Conservation (phyloP, 2,113 vertebrate species). For the Canis aureus region DNA sequence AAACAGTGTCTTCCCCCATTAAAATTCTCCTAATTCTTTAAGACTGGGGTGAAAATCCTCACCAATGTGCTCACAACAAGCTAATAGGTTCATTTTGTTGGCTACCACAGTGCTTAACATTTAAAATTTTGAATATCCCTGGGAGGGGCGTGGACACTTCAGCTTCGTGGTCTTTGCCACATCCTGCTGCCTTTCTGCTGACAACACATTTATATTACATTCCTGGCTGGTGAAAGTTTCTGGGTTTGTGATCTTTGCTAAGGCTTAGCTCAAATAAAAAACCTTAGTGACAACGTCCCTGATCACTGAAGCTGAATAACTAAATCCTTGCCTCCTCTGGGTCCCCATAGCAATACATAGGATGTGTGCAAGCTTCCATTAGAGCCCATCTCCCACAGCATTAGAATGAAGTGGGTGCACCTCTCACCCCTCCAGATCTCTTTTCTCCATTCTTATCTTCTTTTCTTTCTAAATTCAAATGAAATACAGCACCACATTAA, state of each 20-base stretch:
- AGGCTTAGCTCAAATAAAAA: constrained; percentile 48
- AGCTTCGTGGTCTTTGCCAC: not conserved
- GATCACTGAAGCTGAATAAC: constrained; percentile 37
- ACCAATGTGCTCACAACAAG: not conserved
- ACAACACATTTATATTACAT: not conserved
- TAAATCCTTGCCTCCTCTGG: not conserved
- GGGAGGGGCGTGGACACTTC: not conserved
- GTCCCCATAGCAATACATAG: not conserved
- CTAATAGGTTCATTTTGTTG: not conserved
- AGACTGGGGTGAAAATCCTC: not conserved
- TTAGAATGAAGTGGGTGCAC: not conserved
- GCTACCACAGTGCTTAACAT: not conserved
- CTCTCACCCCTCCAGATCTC: not conserved
- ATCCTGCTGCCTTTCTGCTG: not conserved
- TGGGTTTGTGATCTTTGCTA: constrained; percentile 50
- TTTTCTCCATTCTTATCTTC: not conserved
- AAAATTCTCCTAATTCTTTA: not conserved
- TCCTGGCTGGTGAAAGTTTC: not conserved
- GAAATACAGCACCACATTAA: not conserved
- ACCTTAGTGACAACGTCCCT: constrained; percentile 25
- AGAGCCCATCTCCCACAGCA: not conserved
- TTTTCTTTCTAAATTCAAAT: not conserved
- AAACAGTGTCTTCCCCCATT: not conserved
- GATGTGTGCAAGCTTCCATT: not conserved
- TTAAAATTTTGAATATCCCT: not conserved